Evolutionary conservation across 2,888 invertebrate genomes (phyloP), one percentile per base, ranked within the genome.

Genomic region (Ecliptopera silaceata): DNA sequence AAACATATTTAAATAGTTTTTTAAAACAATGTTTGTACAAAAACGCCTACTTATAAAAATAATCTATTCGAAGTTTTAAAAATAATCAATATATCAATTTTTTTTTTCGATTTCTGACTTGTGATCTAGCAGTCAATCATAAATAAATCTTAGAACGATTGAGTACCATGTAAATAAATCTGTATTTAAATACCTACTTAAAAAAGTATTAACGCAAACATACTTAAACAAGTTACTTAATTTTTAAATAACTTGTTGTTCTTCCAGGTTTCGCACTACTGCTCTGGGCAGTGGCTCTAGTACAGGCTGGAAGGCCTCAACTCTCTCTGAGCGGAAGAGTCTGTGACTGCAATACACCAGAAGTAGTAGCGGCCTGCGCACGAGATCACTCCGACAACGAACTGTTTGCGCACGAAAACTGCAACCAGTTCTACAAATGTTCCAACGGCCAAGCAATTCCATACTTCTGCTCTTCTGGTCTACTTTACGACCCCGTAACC

Each of bases 211-310:
- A n/a, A n/a, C n/a, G n/a, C n/a, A n/a, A n/a, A n/a, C n/a, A n/a
- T n/a, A 31, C 31, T 11, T 31, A 31, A 31, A 31, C 6, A 8
- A 8, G 10, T 26, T 6, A 8, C 26, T 31, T 8, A 15, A 36
- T 15, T 15, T 5, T 2, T 1, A 36, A 15, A 36, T 36, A 1
- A 36, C 3, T 2, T 36, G 36, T 46, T 44, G 55, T 56, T 32
- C 55, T 80, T 83, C 60, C 79, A 86, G 86, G 74, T 62, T 60
- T 74, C 65, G 64, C 71, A 48, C 58, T 79, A 65, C 65, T 84
- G 68, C 73, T 84, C 59, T 80, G 82, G 79, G 81, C 78, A 65
- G 57, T 77, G 52, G 66, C 78, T 65, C 63, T 81, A 56, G 74
- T 71, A 56, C 68, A 68, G 5, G 75, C 73, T 57, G 57, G 66